A percentile compares a stretch with the other conserved stretches of the same genome.
Evolutionary conservation across 2,113 vertebrate species (phyloP).

Genomic region (Seriola rivoliana): DNA sequence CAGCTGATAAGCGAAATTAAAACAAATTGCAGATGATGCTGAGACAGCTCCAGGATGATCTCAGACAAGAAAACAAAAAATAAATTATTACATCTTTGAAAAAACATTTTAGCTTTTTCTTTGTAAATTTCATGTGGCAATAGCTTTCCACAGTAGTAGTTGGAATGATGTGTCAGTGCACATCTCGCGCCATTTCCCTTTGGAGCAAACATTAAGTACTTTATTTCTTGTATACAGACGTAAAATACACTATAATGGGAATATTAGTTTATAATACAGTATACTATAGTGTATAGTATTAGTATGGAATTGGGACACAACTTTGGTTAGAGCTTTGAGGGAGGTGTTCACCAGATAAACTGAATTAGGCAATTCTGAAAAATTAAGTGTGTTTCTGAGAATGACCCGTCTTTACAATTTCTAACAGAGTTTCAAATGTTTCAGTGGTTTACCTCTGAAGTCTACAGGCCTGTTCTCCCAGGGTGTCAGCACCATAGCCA

Average conservation of each 20-base stretch:
- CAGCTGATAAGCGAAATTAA: not conserved
- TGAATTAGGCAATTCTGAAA: not conserved
- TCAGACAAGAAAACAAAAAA: not conserved
- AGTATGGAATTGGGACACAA: constrained; percentile 3
- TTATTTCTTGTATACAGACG: not conserved
- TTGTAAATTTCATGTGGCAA: not conserved
- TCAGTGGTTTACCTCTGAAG: constrained; percentile 76
- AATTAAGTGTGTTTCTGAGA: not conserved
- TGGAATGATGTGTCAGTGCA: not conserved
- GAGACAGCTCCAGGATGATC: not conserved
- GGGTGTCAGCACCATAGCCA: constrained; percentile 84
- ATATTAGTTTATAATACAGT: not conserved
- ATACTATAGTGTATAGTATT: not conserved
- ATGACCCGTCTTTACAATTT: not conserved
- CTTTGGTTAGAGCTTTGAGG: not conserved
- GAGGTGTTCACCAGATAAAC: not conserved
- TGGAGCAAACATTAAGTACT: not conserved
- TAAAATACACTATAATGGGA: not conserved
- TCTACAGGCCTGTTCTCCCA: constrained; percentile 78
- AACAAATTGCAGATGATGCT: not conserved
- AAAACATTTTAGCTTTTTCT: not conserved
- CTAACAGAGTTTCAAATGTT: not conserved
- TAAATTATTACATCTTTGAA: not conserved
- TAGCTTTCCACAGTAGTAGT: not conserved
- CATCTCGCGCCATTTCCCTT: not conserved